Evolutionary conservation across 30 jellyfish, hydroid and myxozoan genomes (phyloP).

Genomic region (Turritopsis dohrnii): DNA sequence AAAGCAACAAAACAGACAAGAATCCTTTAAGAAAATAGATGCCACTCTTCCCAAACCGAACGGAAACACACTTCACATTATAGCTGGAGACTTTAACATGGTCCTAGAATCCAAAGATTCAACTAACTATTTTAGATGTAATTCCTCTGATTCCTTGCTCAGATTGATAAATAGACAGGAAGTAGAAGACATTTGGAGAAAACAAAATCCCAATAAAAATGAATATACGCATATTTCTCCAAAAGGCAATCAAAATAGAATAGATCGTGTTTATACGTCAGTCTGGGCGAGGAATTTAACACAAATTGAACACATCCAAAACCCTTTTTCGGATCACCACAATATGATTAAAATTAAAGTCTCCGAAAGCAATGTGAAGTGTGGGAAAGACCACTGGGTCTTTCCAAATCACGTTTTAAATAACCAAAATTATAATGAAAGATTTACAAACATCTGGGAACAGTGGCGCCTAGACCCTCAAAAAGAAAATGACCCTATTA

Average conservation of each 20-base stretch:
- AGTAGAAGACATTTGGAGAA: neutral
- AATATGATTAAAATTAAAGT: neutral
- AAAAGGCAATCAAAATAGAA: neutral
- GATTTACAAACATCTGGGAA: neutral
- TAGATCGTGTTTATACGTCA: neutral
- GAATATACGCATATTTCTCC: neutral
- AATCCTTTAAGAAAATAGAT: neutral
- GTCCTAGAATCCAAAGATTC: neutral
- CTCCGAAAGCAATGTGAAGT: neutral
- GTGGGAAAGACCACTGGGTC: neutral
- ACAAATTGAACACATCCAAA: neutral
- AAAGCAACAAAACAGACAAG: neutral
- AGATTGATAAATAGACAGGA: neutral
- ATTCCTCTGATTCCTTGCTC: neutral
- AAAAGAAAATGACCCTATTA: neutral
- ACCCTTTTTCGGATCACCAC: neutral
- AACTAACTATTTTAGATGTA: neutral
- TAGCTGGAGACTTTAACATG: neutral
- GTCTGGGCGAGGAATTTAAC: neutral
- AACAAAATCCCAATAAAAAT: neutral
- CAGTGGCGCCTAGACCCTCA: neutral
- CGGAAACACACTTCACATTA: neutral
- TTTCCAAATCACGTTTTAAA: neutral
- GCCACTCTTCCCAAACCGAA: neutral
- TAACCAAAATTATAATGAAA: neutral